Percentiles rank a stretch among this genome's conserved stretches.
phyloP scores from a whole-genome alignment of 2,113 vertebrate species.

The Sminthopsis crassicaudata region DNA sequence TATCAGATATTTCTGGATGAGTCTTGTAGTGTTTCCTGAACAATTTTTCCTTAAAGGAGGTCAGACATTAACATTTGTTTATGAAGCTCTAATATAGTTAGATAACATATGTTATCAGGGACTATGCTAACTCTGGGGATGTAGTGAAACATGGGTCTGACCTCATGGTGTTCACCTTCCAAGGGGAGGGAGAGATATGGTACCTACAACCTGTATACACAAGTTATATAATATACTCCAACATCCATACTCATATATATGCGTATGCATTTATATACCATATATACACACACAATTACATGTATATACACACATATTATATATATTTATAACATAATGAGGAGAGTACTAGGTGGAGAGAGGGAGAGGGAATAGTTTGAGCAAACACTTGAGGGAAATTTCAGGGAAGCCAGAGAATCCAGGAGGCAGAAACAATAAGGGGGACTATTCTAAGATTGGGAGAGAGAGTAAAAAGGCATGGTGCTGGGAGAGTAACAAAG shows the following conservation, averaged over 20 bases:
- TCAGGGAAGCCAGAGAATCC: neutral
- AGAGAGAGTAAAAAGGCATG: neutral
- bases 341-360: neutral
- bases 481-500: neutral
- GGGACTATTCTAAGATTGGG: neutral
- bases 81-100: neutral
- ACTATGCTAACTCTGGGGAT: neutral
- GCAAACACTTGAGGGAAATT: neutral
- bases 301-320: too few species aligned
- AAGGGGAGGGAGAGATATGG: neutral
- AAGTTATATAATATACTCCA: too few species aligned
- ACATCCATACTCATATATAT: too few species aligned
- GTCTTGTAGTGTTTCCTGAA: neutral
- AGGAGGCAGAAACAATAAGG: neutral
- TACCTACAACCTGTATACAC: neutral
- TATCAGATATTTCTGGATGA: neutral
- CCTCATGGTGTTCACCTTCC: neutral
- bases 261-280: too few species aligned
- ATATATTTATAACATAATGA: neutral
- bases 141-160: neutral
- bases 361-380: neutral
- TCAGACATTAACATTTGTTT: neutral
- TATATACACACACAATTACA: too few species aligned
- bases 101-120: too few species aligned
- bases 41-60: neutral